Evolutionary conservation across 2,113 vertebrate genomes (phyloP).

Genomic region (Passer domesticus): DNA sequence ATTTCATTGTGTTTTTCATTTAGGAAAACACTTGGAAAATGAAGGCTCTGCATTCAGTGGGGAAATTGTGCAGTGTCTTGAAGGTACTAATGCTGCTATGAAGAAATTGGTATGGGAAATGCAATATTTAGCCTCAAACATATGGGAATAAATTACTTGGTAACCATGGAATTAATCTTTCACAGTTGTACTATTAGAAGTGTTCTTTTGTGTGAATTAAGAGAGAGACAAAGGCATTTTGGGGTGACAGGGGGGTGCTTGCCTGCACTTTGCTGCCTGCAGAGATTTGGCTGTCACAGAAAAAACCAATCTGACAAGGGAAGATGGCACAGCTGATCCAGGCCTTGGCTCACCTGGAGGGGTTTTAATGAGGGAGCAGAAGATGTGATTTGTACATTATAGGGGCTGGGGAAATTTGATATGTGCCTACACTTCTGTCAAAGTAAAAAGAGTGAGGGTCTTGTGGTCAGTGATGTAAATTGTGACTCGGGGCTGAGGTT

Average conservation of each 20-base stretch:
- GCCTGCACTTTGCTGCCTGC: neutral
- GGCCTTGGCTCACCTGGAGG: neutral
- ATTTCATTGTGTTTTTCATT: constrained; percentile 24
- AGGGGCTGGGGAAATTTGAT: neutral
- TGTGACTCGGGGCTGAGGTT: neutral
- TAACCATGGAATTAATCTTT: neutral
- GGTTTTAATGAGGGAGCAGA: neutral
- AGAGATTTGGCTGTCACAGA: neutral
- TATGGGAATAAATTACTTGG: neutral
- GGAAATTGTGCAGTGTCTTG: constrained; percentile 75
- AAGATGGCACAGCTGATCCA: neutral
- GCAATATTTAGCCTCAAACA: neutral
- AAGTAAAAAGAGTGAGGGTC: neutral
- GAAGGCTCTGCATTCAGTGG: constrained; percentile 67
- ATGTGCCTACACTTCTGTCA: neutral
- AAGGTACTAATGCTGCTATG: constrained; percentile 70
- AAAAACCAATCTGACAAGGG: neutral
- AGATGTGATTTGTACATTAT: neutral
- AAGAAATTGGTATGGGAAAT: constrained; percentile 73
- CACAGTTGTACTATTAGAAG: neutral
- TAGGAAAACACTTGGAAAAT: constrained; percentile 75
- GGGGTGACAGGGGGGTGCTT: neutral
- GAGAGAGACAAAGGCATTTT: neutral
- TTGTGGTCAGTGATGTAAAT: neutral
- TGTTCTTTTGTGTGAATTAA: neutral